Conservation (phyloP, 2,888 invertebrate species). For the Diaperis boleti region DNA sequence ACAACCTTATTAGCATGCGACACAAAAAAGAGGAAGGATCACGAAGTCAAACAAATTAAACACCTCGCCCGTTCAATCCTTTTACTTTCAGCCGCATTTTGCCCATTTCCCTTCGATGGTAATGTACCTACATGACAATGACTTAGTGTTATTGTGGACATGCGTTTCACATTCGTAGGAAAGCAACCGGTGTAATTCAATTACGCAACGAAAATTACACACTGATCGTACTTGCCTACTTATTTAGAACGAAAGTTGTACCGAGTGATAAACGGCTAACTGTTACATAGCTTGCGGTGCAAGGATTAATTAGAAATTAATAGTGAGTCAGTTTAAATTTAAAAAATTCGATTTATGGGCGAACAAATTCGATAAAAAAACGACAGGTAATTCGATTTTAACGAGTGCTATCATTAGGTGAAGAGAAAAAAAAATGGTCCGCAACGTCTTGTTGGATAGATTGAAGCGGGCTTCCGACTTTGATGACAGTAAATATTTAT, state of each 20-base stretch:
- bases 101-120: conserved; percentile 29
- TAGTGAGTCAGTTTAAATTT: conserved; percentile 2
- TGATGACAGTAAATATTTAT: too few relatives aligned
- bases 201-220: conserved; percentile 35
- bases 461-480: too few relatives aligned
- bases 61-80: conserved; percentile 3
- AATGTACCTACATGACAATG: conserved; percentile 20
- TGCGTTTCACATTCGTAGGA: conserved; percentile 28
- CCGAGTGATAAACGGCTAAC: conserved; percentile 33
- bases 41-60: too few relatives aligned
- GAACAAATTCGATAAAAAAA: background rate
- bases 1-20: too few relatives aligned
- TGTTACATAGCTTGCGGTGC: conserved; percentile 25
- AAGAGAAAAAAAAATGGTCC: background rate
- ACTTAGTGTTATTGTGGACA: conserved; percentile 25
- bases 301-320: conserved; percentile 34
- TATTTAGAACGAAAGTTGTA: conserved; percentile 39
- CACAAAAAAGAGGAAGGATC: too few relatives aligned
- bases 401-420: background rate
- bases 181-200: conserved; percentile 25
- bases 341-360: conserved; percentile 6
- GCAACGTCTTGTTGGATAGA: too few relatives aligned
- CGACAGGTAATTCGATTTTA: conserved; percentile 1
- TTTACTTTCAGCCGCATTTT: conserved; percentile 8
- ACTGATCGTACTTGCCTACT: conserved; percentile 31